Conservation (phyloP, 2,888 invertebrate genomes). For the Arrhopalites spinosus region DNA sequence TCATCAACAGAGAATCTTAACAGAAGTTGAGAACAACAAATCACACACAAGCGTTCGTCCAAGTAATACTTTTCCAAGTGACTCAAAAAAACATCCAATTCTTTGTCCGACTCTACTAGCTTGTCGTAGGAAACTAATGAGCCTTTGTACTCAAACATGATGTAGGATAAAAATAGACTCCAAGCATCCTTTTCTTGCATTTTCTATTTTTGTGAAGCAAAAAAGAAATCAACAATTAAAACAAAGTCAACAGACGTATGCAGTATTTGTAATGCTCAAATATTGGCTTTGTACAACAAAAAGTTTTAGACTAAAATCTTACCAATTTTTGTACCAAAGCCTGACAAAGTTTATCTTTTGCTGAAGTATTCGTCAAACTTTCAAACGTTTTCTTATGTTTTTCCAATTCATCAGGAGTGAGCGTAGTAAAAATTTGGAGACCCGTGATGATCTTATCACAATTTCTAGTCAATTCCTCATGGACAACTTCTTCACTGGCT, state of each 20-base stretch:
- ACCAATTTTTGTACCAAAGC: conserved; percentile 46
- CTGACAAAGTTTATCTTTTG: conserved; percentile 35
- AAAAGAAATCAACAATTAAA: too few relatives aligned
- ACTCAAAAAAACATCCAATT: conserved; percentile 34
- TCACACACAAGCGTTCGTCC: conserved; percentile 46
- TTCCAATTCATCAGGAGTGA: conserved; percentile 21
- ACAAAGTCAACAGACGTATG: conserved; percentile 4
- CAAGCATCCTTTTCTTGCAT: conserved; percentile 43
- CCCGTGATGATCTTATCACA: conserved; percentile 43
- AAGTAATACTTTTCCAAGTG: conserved; percentile 46
- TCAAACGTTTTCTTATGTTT: conserved; percentile 17
- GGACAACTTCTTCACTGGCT: conserved; percentile 47
- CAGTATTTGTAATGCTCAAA: background rate
- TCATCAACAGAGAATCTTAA: conserved; percentile 42
- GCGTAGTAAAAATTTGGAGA: conserved; percentile 38
- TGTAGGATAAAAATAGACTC: conserved; percentile 46
- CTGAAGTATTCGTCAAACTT: background rate
- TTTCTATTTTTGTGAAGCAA: conserved; percentile 45
- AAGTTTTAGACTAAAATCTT: too few relatives aligned
- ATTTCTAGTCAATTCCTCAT: conserved; percentile 45
- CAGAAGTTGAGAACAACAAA: conserved; percentile 49
- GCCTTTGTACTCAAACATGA: conserved; percentile 54
- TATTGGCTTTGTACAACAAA: too few relatives aligned
- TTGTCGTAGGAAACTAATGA: conserved; percentile 41
- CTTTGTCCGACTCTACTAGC: conserved; percentile 45